Evolutionary conservation across 1,140 invertebrate species (phyloP).

Genomic region (Glossosoma conforme): DNA sequence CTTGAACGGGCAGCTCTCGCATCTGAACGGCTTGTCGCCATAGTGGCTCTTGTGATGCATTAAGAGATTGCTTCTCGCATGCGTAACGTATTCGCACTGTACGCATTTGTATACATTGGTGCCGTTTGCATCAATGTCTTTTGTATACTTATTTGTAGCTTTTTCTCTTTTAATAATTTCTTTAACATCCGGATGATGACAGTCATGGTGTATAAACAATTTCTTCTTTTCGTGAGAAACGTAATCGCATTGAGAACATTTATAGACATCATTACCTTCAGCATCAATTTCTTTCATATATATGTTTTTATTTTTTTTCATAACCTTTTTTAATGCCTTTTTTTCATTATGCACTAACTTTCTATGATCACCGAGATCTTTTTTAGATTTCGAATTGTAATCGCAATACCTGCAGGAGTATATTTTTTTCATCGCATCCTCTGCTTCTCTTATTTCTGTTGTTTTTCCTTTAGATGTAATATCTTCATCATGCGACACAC

Average conservation of each 20-base stretch:
- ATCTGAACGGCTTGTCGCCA: slow-evolving; percentile 29
- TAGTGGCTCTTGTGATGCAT: slow-evolving; percentile 12
- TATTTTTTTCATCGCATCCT: too few relatives aligned
- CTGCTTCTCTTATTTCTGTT: too few relatives aligned
- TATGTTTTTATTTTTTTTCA: slow-evolving; percentile 6
- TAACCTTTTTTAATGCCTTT: too few relatives aligned
- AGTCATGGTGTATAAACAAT: too few relatives aligned
- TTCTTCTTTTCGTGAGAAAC: too few relatives aligned
- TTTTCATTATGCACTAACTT: slow-evolving; percentile 4
- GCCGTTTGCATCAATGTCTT: slow-evolving; percentile 26
- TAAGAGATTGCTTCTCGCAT: neutral
- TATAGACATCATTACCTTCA: neutral
- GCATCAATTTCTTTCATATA: neutral
- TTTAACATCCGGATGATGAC: too few relatives aligned
- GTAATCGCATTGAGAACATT: neutral
- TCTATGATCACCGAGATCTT: slow-evolving; percentile 8
- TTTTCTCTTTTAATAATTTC: neutral
- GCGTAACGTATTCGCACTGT: slow-evolving; percentile 37
- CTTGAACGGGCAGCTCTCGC: slow-evolving; percentile 34
- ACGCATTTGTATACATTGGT: slow-evolving; percentile 47
- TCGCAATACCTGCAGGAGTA: slow-evolving; percentile 19
- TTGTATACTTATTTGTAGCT: neutral
- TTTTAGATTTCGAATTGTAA: slow-evolving; percentile 3
- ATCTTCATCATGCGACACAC: too few relatives aligned
- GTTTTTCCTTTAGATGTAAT: too few relatives aligned